phyloP scores from a whole-genome alignment of 23 tunicate species.

The Clavelina lepadiformis region DNA sequence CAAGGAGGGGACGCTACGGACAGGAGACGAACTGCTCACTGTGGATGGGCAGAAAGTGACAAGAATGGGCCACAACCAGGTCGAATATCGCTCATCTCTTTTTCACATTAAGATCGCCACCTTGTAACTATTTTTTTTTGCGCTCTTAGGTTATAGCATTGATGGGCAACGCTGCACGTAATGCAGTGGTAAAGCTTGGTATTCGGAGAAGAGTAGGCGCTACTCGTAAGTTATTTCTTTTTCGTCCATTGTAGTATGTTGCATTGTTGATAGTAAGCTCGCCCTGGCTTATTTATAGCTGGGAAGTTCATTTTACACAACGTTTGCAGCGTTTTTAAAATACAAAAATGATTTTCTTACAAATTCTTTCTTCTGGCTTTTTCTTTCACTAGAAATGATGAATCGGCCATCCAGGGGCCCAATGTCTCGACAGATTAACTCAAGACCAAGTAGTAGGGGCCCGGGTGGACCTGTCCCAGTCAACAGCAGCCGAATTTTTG shows the following conservation, averaged over 20 bases:
- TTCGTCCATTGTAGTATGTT: not conserved
- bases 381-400: slow-evolving; percentile 18
- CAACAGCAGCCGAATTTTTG: slow-evolving; percentile 21
- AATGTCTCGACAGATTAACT: slow-evolving; percentile 12
- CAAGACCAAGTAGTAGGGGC: slow-evolving; percentile 53
- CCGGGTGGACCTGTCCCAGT: slow-evolving; percentile 1
- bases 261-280: not conserved
- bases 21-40: slow-evolving; percentile 81
- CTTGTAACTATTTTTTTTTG: not conserved
- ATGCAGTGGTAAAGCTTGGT: slow-evolving; percentile 73
- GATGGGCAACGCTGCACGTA: slow-evolving; percentile 97
- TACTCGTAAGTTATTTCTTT: slow-evolving; percentile 2
- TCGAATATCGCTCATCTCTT: slow-evolving; percentile 3
- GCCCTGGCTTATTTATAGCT: too few relatives aligned
- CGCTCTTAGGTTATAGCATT: slow-evolving; percentile 43
- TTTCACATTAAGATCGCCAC: not conserved
- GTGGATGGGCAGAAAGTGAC: slow-evolving; percentile 89
- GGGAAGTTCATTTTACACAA: too few relatives aligned
- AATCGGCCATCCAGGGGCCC: slow-evolving; percentile 27
- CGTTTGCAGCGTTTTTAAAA: too few relatives aligned
- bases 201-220: slow-evolving; percentile 56
- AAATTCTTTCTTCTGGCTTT: too few relatives aligned
- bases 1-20: slow-evolving; percentile 66
- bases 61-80: slow-evolving; percentile 93
- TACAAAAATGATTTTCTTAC: too few relatives aligned